phyloP scores from a whole-genome alignment of 2,888 invertebrate species.

The Zootermopsis nevadensis region DNA sequence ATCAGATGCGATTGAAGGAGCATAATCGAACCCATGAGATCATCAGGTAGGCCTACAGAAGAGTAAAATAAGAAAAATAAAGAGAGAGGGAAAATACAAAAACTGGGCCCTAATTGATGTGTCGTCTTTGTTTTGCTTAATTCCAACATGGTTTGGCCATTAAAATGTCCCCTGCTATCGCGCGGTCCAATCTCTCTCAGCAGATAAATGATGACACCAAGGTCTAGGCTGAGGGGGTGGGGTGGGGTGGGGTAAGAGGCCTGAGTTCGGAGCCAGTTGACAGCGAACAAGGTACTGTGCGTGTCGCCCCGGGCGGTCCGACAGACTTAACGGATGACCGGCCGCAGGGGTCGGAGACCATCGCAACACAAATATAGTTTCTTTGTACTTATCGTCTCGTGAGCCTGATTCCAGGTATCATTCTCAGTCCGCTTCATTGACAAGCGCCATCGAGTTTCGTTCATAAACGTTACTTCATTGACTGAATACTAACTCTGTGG shows the following conservation, averaged over 20 bases:
- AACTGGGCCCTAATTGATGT: constrained; percentile 70
- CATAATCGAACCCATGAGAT: background rate
- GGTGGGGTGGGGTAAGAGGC: constrained; percentile 42
- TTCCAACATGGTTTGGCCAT: constrained; percentile 77
- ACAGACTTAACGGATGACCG: constrained; percentile 33
- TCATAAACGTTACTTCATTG: constrained; percentile 23
- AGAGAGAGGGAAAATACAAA: constrained; percentile 41
- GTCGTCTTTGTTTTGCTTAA: constrained; percentile 77
- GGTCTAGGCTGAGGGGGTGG: constrained; percentile 26
- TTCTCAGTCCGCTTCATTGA: constrained; percentile 25
- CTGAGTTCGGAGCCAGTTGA: constrained; percentile 51
- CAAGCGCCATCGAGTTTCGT: background rate
- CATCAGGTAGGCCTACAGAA: background rate
- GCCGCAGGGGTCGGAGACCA: constrained; percentile 15
- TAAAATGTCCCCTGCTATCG: constrained; percentile 70
- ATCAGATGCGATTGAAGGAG: background rate
- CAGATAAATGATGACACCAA: constrained; percentile 54
- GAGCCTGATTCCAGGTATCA: background rate
- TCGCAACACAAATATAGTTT: constrained; percentile 19
- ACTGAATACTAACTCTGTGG: no score
- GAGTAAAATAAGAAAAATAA: constrained; percentile 58
- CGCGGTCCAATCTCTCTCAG: constrained; percentile 63
- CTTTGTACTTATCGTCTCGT: background rate
- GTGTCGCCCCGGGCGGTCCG: constrained; percentile 52
- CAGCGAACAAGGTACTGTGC: constrained; percentile 55